Evolutionary conservation across 2,113 vertebrate species (phyloP).

Genomic region (Dolichotis patagonum): DNA sequence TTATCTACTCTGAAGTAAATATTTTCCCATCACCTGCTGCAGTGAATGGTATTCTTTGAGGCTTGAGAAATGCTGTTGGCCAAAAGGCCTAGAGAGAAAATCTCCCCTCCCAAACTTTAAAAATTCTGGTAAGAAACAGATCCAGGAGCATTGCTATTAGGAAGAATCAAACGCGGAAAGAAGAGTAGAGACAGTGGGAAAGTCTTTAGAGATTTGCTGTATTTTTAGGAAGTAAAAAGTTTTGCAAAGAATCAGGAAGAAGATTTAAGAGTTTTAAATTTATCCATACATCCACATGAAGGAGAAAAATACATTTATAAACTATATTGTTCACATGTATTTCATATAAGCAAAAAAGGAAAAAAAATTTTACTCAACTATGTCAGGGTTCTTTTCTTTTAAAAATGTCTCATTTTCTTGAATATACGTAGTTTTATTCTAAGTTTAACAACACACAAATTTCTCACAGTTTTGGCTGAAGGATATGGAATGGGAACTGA

Average conservation of each 20-base stretch:
- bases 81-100: slow-evolving; percentile 57
- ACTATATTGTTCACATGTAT: not conserved
- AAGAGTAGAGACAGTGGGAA: slow-evolving; percentile 23
- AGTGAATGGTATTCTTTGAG: slow-evolving; percentile 75
- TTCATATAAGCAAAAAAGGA: not conserved
- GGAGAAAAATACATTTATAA: not conserved
- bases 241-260: not conserved
- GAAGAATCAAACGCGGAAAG: slow-evolving; percentile 63
- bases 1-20: slow-evolving; percentile 84
- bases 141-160: slow-evolving; percentile 34
- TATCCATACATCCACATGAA: not conserved
- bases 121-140: not conserved
- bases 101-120: not conserved
- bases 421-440: not conserved
- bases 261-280: not conserved
- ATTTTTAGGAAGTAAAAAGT: slow-evolving; percentile 47
- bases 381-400: not conserved
- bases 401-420: not conserved
- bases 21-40: slow-evolving; percentile 78
- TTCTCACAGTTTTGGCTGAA: not conserved
- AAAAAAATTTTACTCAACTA: not conserved
- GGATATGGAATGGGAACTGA: not conserved
- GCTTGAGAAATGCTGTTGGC: slow-evolving; percentile 58
- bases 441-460: not conserved
- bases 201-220: not conserved